Base-by-base conservation (phyloP, 2,888 invertebrate species). In the Latheticus oryzae region DNA sequence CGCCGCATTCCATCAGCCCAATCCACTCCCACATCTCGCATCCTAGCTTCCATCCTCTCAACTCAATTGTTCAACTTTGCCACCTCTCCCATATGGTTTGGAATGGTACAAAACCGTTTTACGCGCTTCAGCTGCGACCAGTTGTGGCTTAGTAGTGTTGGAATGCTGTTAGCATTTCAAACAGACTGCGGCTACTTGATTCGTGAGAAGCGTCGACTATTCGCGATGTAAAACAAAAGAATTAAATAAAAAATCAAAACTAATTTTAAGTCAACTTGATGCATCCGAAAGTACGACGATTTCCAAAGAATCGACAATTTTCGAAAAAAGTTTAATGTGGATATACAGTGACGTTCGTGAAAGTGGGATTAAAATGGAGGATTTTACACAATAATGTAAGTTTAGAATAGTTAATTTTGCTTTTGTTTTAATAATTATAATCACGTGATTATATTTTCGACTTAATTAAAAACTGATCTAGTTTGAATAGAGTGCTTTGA, bases 111-210 rank as follows among this genome's bases (percentile, higher is more conserved):
- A 33, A 48, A 58, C 58, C 40, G 58, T 58, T 58, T 58, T 47
- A 58, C 21, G 47, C 42, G 21, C 12, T 13, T 15, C 54, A 3
- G 8, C 21, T 21, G 30, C n/a, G 40, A 28, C 54, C 58, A 58
- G 58, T 58, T 58, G 58, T 58, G 58, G 54, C 48, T 40, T 58
- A 58, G 58, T 58, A 58, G 58, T 58, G 58, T 58, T 53, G 58
- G 48, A 48, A 42, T 58, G 58, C 58, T 19, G 33, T 21, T 15
- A 16, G 58, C 58, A 48, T 58, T 58, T 58, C 58, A 47, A 58
- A 17, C 58, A 58, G 58, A 58, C 58, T 58, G 54, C 53, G 58
- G 50, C 58, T 54, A 58, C 58, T 54, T 26, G 37, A 40, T 50
- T 43, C 30, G 35, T 8, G 48, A 12, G 28, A 26, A 28, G 15